phyloP scores from a whole-genome alignment of 1,140 invertebrate genomes.

The Drosophila funebris region DNA sequence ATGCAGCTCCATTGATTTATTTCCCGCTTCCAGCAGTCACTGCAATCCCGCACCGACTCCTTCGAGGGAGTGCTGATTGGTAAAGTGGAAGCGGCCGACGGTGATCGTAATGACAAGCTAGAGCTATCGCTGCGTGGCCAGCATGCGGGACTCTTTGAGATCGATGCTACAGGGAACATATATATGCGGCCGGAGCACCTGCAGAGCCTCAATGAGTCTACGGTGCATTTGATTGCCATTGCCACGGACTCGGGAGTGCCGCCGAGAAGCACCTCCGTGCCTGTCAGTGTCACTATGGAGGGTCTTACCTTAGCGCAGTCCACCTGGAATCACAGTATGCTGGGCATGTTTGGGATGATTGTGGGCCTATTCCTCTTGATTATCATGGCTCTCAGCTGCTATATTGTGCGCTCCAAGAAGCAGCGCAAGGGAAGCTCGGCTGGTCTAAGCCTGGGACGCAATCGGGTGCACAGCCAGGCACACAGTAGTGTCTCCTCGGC shows the following conservation, averaged over 20 bases:
- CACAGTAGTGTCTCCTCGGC: constrained; percentile 79
- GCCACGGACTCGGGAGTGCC: constrained; percentile 88
- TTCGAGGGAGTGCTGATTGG: constrained; percentile 85
- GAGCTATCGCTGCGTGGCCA: constrained; percentile 89
- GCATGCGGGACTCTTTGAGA: constrained; percentile 87
- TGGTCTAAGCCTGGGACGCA: constrained; percentile 61
- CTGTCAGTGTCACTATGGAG: constrained; percentile 80
- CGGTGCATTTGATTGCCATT: constrained; percentile 89
- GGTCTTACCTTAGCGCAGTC: constrained; percentile 71
- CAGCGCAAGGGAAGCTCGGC: constrained; percentile 65
- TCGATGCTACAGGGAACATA: constrained; percentile 85
- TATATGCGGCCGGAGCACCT: constrained; percentile 81
- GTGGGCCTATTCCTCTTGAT: constrained; percentile 75
- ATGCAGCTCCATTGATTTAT: neutral
- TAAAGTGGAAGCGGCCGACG: constrained; percentile 90
- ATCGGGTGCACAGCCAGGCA: constrained; percentile 80
- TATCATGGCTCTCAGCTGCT: constrained; percentile 74
- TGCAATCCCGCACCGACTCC: constrained; percentile 67
- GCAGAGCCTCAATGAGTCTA: constrained; percentile 85
- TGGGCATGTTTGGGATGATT: constrained; percentile 78
- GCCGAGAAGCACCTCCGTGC: constrained; percentile 78
- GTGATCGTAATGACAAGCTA: constrained; percentile 90
- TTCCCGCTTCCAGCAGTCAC: constrained; percentile 51
- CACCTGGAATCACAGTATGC: constrained; percentile 68
- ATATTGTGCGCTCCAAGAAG: constrained; percentile 75